Percentiles rank a stretch among this genome's conserved stretches.
Conservation (phyloP, 2,888 invertebrate species). For the Hypomecis atomaria region DNA sequence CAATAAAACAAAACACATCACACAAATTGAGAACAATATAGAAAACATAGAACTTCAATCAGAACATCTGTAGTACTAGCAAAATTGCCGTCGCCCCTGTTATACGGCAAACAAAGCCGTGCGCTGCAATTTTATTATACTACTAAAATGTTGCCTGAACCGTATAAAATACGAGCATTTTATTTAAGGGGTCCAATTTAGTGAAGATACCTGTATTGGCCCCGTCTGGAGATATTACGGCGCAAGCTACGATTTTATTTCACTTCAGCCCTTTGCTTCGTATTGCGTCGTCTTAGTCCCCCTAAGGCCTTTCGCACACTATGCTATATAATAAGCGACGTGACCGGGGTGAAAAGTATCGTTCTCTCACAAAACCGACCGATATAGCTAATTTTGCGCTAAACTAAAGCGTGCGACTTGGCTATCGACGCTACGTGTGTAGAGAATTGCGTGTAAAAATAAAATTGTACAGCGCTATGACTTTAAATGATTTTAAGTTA, state of each 20-base stretch:
- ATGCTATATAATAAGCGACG: too few species aligned
- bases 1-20: conserved; percentile 5
- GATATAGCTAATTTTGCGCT: too few species aligned
- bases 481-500: too few species aligned
- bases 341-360: too few species aligned
- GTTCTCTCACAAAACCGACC: too few species aligned
- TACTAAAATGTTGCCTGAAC: conserved; percentile 51
- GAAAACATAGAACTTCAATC: conserved; percentile 26
- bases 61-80: conserved; percentile 33
- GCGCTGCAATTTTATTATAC: conserved; percentile 49
- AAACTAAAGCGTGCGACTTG: too few species aligned
- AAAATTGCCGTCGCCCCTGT: conserved; percentile 22
- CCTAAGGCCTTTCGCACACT: background rate
- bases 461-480: too few species aligned
- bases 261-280: conserved; percentile 61
- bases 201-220: conserved; percentile 71
- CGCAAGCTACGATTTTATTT: conserved; percentile 76
- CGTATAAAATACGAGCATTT: conserved; percentile 61
- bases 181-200: conserved; percentile 74
- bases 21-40: conserved; percentile 27
- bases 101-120: conserved; percentile 34
- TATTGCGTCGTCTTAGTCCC: conserved; percentile 50
- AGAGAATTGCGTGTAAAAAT: too few species aligned
- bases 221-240: conserved; percentile 71
- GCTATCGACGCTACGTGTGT: too few species aligned